Conservation (phyloP, 2,888 invertebrate species). For the Phaedon cochleariae region DNA sequence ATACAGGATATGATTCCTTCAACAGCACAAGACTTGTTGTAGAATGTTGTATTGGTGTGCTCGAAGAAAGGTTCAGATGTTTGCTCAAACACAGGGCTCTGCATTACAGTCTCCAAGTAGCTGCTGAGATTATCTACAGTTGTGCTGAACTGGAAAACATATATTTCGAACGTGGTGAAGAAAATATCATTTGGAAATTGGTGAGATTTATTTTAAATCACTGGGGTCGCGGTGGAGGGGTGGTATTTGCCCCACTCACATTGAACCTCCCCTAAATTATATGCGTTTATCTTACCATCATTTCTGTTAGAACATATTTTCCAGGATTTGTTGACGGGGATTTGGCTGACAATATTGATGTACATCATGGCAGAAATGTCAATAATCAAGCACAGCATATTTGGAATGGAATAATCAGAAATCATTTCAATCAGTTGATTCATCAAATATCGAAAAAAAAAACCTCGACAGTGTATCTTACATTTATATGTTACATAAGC, state of each 20-base stretch:
- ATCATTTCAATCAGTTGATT: background rate
- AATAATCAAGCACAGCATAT: background rate
- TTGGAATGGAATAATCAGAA: background rate
- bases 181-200: background rate
- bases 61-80: conserved; percentile 20
- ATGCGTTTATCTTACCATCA: no score
- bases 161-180: conserved; percentile 1
- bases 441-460: background rate
- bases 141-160: conserved; percentile 24
- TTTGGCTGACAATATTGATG: background rate
- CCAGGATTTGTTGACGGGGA: background rate
- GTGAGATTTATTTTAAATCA: background rate
- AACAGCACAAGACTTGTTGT: conserved; percentile 7
- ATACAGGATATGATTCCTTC: no score
- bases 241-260: no score
- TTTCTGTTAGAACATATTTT: background rate
- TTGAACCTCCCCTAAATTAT: no score
- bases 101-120: conserved; percentile 12
- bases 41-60: conserved; percentile 14
- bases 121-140: conserved; percentile 25
- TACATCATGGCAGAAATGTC: background rate
- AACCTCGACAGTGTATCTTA: no score
- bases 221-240: no score
- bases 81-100: conserved; percentile 23
- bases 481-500: no score